Evolutionary conservation across 1,140 invertebrate genomes (phyloP), one percentile per base, ranked within the genome.

Genomic region (Gonioctena quinquepunctata): DNA sequence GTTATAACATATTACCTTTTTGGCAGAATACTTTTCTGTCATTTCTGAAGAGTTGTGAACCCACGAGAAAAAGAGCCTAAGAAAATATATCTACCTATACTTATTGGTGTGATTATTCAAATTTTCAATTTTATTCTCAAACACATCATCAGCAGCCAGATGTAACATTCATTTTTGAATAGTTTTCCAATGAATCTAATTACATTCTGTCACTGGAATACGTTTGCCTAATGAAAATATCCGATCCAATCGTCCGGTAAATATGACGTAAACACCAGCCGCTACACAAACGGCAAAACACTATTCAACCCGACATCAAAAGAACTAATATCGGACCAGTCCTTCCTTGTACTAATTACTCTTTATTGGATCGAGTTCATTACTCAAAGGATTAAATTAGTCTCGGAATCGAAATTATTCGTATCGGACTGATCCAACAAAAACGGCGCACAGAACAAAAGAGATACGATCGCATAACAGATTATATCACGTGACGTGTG

Each of bases 321-420:
- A 56, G 19, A 25, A 13, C 25, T 25, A 59, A 42, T 42, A 42
- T 42, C 33, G 33, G 33, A 42, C 16, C 33, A 42, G 33, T n/a
- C 33, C 33, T 42, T 42, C 33, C 33, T 42, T 59, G 25, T 59
- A 25, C 2, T 59, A 25, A 59, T 59, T 25, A 59, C 25, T 25
- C 21, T 22, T 59, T 59, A 59, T 59, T 59, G 56, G 56, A 59
- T 59, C 23, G 21, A n/a, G 56, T 59, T 59, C 56, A 59, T 59
- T 59, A 59, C 13, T 26, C 56, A 59, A 22, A 59, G 56, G 56
- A 59, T 59, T 22, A n/a, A 26, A 59, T 59, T 26, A 25, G 56
- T 13, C 16, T 25, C 26, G 21, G 56, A 59, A 59, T 59, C 26
- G 56, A 59, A 59, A 59, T 59, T 25, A 26, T 59, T 25, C 22